Evolutionary conservation across 2,888 invertebrate genomes (phyloP).

Genomic region (Paralinhomoeus sp.): DNA sequence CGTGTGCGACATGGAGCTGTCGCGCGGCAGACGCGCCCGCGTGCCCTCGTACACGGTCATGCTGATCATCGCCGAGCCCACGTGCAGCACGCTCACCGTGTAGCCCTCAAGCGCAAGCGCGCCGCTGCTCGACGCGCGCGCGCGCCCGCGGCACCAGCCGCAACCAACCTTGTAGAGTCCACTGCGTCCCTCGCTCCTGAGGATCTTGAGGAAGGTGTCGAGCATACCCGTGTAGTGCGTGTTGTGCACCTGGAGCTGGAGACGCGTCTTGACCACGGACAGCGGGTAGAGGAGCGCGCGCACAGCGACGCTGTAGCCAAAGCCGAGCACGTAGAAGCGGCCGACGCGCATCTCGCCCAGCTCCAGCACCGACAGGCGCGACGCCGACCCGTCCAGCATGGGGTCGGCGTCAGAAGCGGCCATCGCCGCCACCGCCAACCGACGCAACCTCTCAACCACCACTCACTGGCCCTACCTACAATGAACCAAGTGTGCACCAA

Average conservation of each 20-base stretch:
- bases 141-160: constrained; percentile 23
- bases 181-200: constrained; percentile 52
- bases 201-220: constrained; percentile 70
- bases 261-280: constrained; percentile 73
- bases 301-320: too few relatives aligned
- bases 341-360: too few relatives aligned
- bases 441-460: too few relatives aligned
- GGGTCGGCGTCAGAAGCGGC: too few relatives aligned
- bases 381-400: too few relatives aligned
- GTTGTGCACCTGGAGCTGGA: constrained; percentile 44
- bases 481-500: too few relatives aligned
- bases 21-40: constrained; percentile 45
- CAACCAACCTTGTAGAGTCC: constrained; percentile 52
- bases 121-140: constrained; percentile 39
- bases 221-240: constrained; percentile 52
- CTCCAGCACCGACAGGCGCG: too few relatives aligned
- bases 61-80: constrained; percentile 55
- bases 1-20: too few relatives aligned
- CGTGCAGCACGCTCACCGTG: constrained; percentile 70
- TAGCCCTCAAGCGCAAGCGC: constrained; percentile 43
- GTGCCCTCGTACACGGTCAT: constrained; percentile 72
- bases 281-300: constrained; percentile 58
- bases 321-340: too few relatives aligned
- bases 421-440: too few relatives aligned
- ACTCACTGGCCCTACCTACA: too few relatives aligned